Percentiles rank a stretch among this genome's conserved stretches.
phyloP scores from a whole-genome alignment of 2,113 vertebrate genomes.

The Trochalopteron elliotii region DNA sequence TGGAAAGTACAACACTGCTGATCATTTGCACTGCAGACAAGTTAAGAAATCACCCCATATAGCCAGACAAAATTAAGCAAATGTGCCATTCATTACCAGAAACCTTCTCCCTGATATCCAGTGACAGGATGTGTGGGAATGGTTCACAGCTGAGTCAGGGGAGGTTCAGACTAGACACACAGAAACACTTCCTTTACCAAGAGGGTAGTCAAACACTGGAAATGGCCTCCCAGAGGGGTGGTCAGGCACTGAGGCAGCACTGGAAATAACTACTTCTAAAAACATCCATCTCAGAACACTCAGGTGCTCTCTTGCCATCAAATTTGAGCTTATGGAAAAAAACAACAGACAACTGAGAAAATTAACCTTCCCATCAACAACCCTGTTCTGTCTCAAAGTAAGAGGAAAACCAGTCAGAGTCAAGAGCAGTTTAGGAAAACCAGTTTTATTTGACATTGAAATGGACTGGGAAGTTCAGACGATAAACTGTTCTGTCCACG shows the following conservation, averaged over 20 bases:
- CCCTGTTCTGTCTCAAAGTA: neutral
- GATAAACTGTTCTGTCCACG: neutral
- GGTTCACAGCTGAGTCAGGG: neutral
- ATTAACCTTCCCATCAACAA: neutral
- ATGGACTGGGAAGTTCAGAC: neutral
- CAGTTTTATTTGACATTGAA: fast-evolving
- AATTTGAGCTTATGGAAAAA: neutral
- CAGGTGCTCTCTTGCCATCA: neutral
- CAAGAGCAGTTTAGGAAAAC: neutral
- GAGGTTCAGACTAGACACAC: neutral
- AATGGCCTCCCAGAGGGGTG: neutral
- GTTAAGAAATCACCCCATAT: neutral
- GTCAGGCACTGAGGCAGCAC: neutral
- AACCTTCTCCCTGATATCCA: neutral
- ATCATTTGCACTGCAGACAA: neutral
- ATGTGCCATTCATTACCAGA: neutral
- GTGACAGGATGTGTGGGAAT: neutral
- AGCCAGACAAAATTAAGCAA: neutral
- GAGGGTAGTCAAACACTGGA: neutral
- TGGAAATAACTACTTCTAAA: neutral
- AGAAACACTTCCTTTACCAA: neutral
- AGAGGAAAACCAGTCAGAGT: neutral
- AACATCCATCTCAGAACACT: fast-evolving
- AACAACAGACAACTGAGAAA: neutral
- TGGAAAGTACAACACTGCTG: neutral